Conservation (phyloP, 2,888 invertebrate species). For the Eupithecia vulgata region DNA sequence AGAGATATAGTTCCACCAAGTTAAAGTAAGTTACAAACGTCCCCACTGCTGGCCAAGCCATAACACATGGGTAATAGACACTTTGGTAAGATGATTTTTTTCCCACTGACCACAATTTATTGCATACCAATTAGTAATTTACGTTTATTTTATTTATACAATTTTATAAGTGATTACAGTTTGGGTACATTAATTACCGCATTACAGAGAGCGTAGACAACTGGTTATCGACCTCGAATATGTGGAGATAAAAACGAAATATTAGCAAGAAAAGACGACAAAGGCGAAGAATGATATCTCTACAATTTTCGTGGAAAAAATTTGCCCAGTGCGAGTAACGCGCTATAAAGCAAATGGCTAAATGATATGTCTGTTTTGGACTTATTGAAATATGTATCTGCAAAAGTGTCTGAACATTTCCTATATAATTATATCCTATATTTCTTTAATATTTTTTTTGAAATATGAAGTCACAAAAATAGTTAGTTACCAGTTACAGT, state of each 20-base stretch:
- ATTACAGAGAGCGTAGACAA: slow-evolving; percentile 21
- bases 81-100: slow-evolving; percentile 15
- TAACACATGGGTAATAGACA: slow-evolving; percentile 11
- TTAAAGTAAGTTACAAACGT: not conserved
- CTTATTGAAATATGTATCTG: no score
- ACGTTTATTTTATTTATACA: slow-evolving; percentile 45
- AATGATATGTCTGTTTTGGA: no score
- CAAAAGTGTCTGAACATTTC: no score
- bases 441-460: no score
- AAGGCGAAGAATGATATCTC: not conserved
- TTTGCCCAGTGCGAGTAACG: no score
- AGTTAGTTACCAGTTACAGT: no score
- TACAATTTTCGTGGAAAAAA: no score
- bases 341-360: no score
- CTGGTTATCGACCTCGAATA: slow-evolving; percentile 8
- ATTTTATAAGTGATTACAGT: slow-evolving; percentile 45
- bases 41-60: slow-evolving; percentile 1
- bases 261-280: not conserved
- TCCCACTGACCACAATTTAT: slow-evolving; percentile 30
- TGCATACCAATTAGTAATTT: slow-evolving; percentile 34
- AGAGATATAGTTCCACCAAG: not conserved
- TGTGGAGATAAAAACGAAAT: not conserved
- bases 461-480: not conserved
- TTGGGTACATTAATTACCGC: slow-evolving; percentile 42
- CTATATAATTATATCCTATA: no score